Evolutionary conservation across 2,888 invertebrate species (phyloP).

Genomic region (Drosophila meridiana): DNA sequence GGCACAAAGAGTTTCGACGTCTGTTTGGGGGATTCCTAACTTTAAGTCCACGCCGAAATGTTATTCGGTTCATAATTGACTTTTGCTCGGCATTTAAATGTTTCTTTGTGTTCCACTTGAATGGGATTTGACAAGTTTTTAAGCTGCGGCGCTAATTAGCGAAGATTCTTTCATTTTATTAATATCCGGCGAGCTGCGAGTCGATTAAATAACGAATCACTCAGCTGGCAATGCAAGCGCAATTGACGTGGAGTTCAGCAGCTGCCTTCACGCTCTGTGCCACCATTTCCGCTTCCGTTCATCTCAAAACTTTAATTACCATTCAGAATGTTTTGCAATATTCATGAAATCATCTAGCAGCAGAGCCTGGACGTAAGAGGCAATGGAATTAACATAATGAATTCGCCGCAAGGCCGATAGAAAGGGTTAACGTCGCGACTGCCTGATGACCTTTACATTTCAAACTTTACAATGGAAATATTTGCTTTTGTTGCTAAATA

Average conservation of each 20-base stretch:
- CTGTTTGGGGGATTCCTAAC: conserved; percentile 6
- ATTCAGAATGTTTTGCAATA: conserved; percentile 41
- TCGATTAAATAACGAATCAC: conserved; percentile 39
- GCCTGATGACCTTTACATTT: not conserved
- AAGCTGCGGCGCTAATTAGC: conserved; percentile 48
- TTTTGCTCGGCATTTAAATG: conserved; percentile 46
- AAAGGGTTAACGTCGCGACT: not conserved
- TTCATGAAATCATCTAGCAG: conserved; percentile 40
- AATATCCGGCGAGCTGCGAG: conserved; percentile 53
- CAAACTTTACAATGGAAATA: too few relatives aligned
- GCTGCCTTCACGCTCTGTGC: conserved; percentile 33
- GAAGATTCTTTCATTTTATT: conserved; percentile 50
- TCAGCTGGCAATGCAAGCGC: conserved; percentile 13
- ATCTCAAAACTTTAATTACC: conserved; percentile 44
- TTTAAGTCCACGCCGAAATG: conserved; percentile 6
- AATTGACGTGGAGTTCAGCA: conserved; percentile 29
- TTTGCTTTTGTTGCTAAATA: not conserved
- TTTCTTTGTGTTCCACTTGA: conserved; percentile 32
- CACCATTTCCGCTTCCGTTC: conserved; percentile 38
- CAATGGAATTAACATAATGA: conserved; percentile 5
- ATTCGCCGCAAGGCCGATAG: not conserved
- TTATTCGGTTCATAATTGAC: conserved; percentile 40
- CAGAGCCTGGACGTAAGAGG: conserved; percentile 1
- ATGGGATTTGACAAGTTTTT: conserved; percentile 29
- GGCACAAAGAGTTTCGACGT: conserved; percentile 33